These are phyloP conservation scores for Podarcis lilfordi DNA, from an alignment of 2,797 vertebrate species.

Conservation along the genomic window DNA sequence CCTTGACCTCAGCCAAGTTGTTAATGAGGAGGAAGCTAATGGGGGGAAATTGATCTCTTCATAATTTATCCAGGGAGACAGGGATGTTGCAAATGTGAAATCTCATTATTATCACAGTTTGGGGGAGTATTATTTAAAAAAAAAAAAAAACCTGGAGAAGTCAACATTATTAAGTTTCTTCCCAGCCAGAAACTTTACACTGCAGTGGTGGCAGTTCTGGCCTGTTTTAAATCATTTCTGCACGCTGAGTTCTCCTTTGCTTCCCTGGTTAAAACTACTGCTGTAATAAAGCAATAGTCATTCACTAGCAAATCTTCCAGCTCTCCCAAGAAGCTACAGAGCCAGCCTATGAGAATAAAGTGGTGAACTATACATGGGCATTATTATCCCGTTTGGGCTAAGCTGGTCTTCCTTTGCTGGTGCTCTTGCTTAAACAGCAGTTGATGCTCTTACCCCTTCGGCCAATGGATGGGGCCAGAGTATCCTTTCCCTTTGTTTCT, in stretches of 20 bases:
- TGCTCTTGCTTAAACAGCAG: too few relatives aligned
- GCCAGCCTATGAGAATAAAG: neutral
- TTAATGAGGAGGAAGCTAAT: conserved; percentile 71
- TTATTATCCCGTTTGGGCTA: too few relatives aligned
- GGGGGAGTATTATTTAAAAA: conserved; percentile 49
- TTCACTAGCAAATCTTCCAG: neutral
- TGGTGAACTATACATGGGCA: too few relatives aligned
- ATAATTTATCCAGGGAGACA: conserved; percentile 72
- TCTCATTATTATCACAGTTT: conserved; percentile 65
- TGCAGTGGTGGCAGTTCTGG: neutral
- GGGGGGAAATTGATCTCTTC: conserved; percentile 73
- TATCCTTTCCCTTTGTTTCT: too few relatives aligned
- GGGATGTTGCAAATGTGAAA: conserved; percentile 64
- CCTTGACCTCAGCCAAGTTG: conserved; percentile 65
- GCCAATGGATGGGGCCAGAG: too few relatives aligned
- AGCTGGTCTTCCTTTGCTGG: too few relatives aligned
- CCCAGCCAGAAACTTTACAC: neutral
- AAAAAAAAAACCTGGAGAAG: conserved; percentile 36
- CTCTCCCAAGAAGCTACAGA: neutral
- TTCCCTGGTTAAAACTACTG: neutral
- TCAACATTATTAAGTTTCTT: conserved; percentile 60
- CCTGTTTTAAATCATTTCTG: conserved; percentile 14
- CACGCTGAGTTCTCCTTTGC: neutral
- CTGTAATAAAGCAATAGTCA: neutral
- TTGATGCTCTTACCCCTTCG: too few relatives aligned